Percentiles rank a stretch among this genome's conserved stretches.
phyloP scores from a whole-genome alignment of 2,888 invertebrate species.

The Eugnorisma glareosa region DNA sequence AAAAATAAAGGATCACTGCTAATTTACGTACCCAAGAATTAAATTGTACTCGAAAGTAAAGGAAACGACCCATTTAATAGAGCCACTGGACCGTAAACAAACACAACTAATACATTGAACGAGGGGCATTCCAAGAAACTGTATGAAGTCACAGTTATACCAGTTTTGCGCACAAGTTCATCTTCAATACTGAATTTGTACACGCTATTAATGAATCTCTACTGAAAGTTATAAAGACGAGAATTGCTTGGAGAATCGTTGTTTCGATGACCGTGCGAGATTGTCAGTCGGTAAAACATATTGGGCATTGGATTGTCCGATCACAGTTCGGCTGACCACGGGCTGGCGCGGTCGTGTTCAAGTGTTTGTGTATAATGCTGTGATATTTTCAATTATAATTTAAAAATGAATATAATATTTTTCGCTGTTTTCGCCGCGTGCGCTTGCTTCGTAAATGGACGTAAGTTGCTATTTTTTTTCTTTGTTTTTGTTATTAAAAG shows the following conservation, averaged over 20 bases:
- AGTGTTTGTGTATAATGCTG: slow-evolving; percentile 58
- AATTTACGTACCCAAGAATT: background rate
- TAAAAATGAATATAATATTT: slow-evolving; percentile 56
- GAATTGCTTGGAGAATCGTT: slow-evolving; percentile 3
- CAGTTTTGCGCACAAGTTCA: slow-evolving; percentile 36
- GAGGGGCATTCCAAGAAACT: slow-evolving; percentile 54
- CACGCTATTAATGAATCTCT: slow-evolving; percentile 9
- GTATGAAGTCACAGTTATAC: slow-evolving; percentile 49
- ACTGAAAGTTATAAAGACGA: background rate
- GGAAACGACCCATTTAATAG: slow-evolving; percentile 10
- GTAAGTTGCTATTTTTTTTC: slow-evolving; percentile 64
- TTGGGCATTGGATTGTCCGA: slow-evolving; percentile 23
- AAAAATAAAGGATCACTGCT: background rate
- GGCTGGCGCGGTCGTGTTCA: slow-evolving; percentile 45
- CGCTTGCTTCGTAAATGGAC: slow-evolving; percentile 66
- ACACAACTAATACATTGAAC: slow-evolving; percentile 2
- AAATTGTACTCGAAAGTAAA: background rate
- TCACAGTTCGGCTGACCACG: slow-evolving; percentile 53
- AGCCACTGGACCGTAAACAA: slow-evolving; percentile 20
- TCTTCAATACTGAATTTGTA: background rate
- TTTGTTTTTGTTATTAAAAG: background rate
- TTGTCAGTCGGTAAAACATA: slow-evolving; percentile 49
- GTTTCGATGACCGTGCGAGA: slow-evolving; percentile 25
- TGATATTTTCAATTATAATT: slow-evolving; percentile 45
- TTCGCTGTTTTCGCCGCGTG: slow-evolving; percentile 57